These are phyloP conservation scores for Macrosteles quadrilineatus DNA, from an alignment of 1,140 invertebrate species.

Conservation along the genomic window DNA sequence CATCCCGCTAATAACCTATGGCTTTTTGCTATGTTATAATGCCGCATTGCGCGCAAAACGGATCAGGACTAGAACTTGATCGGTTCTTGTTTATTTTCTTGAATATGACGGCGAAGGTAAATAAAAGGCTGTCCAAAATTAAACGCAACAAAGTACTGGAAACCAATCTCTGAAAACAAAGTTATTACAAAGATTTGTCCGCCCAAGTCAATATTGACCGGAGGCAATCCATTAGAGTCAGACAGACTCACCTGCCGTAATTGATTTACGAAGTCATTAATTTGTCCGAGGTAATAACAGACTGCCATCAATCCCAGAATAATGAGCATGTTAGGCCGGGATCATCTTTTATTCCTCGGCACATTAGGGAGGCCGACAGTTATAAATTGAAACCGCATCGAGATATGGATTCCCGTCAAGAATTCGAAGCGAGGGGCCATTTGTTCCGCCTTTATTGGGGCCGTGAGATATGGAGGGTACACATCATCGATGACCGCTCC, in stretches of 20 bases:
- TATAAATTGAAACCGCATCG: constrained; percentile 17
- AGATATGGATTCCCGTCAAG: constrained; percentile 19
- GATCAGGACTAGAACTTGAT: no score
- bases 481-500: not conserved
- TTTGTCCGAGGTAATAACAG: constrained; percentile 24
- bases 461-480: not conserved
- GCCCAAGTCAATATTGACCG: no score
- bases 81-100: no score
- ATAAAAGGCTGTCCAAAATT: no score
- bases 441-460: constrained; percentile 25
- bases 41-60: no score
- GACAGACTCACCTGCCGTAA: constrained; percentile 1
- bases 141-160: no score
- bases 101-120: no score
- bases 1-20: no score
- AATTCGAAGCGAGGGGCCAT: not conserved
- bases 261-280: constrained; percentile 23
- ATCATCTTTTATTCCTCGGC: constrained; percentile 11
- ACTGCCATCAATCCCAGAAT: not conserved
- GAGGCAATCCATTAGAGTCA: constrained; percentile 4
- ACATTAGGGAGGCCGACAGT: constrained; percentile 4
- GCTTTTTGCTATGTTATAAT: no score
- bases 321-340: constrained; percentile 22
- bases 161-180: no score
- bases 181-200: no score